Evolutionary conservation across 2,113 vertebrate genomes (phyloP).

Genomic region (Rhinolophus ferrumequinum): DNA sequence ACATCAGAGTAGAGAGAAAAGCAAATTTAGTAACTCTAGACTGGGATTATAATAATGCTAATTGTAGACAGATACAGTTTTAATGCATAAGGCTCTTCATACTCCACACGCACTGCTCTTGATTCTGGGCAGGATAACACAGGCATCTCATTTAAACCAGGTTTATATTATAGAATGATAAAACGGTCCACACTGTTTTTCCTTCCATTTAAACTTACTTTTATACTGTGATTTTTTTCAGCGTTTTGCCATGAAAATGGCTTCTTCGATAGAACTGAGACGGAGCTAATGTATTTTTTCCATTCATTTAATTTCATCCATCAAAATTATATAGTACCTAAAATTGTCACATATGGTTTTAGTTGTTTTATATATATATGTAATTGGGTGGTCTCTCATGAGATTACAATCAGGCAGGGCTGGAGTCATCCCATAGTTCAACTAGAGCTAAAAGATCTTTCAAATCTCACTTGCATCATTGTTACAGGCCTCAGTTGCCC

Average conservation of each 20-base stretch:
- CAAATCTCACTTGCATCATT: background rate
- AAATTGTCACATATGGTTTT: background rate
- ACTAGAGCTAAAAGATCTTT: background rate
- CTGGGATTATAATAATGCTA: background rate
- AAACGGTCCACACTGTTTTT: background rate
- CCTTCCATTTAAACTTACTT: background rate
- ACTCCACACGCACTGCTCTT: background rate
- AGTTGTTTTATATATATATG: background rate
- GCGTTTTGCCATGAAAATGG: background rate
- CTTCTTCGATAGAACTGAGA: background rate
- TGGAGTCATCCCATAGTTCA: background rate
- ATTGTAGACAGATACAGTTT: background rate
- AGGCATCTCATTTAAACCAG: background rate
- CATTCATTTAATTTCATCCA: background rate
- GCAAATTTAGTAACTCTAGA: conserved; percentile 2
- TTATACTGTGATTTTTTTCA: background rate
- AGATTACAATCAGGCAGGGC: background rate
- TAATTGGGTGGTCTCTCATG: background rate
- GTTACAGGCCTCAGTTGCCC: background rate
- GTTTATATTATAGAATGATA: background rate
- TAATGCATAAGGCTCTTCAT: background rate
- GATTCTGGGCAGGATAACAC: background rate
- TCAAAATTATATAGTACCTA: background rate
- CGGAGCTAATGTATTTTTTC: background rate
- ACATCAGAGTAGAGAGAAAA: conserved; percentile 27